Conservation (phyloP, 1,140 invertebrate genomes). For the Dufourea novaeangliae region DNA sequence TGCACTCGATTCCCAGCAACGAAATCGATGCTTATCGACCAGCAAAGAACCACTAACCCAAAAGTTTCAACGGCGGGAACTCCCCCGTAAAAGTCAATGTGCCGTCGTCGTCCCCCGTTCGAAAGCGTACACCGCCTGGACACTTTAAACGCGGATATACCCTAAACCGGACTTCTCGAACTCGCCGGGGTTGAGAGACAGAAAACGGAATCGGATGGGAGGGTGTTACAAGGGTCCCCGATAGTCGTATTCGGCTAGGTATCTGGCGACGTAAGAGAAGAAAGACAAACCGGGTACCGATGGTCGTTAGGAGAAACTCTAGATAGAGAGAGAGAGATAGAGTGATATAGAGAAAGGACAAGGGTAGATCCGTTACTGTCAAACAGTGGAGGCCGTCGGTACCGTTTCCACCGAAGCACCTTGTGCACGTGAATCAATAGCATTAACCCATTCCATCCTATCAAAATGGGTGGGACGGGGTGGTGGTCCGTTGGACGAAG, state of each 20-base stretch:
- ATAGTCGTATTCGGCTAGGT: slow-evolving; percentile 44
- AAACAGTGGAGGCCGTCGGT: slow-evolving; percentile 77
- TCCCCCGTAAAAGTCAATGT: slow-evolving; percentile 19
- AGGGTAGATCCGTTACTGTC: slow-evolving; percentile 80
- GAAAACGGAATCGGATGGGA: too few species aligned
- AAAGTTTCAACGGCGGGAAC: background rate
- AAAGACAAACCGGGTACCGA: slow-evolving; percentile 43
- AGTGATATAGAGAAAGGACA: slow-evolving; percentile 10
- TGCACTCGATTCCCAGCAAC: background rate
- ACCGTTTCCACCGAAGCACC: slow-evolving; percentile 66
- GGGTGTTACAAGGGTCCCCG: slow-evolving; percentile 40
- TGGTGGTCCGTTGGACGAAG: slow-evolving; percentile 52
- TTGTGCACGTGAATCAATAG: slow-evolving; percentile 82
- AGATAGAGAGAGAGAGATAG: slow-evolving; percentile 7
- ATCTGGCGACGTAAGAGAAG: slow-evolving; percentile 32
- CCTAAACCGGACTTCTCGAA: slow-evolving; percentile 28
- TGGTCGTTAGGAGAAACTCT: slow-evolving; percentile 8
- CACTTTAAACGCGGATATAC: slow-evolving; percentile 10
- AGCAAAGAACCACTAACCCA: background rate
- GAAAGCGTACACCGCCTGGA: background rate
- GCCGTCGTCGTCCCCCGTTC: background rate
- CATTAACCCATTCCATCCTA: slow-evolving; percentile 82
- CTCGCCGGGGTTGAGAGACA: background rate
- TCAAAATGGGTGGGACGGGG: slow-evolving; percentile 75
- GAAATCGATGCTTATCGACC: background rate